These are phyloP conservation scores for Eustalomyia histrio DNA, from an alignment of 2,888 invertebrate species.

Conservation along the genomic window DNA sequence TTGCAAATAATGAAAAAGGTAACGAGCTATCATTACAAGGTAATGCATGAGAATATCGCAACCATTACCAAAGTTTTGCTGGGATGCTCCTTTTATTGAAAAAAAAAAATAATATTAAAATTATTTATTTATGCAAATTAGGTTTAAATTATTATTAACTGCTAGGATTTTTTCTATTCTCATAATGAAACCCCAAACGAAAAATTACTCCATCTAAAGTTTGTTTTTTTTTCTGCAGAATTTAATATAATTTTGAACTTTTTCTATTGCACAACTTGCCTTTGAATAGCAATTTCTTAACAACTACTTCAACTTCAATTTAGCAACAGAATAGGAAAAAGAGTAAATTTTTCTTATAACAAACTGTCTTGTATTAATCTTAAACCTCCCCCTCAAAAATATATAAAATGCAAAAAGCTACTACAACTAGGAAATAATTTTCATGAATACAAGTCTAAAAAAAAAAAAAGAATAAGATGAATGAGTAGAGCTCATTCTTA, in stretches of 20 bases:
- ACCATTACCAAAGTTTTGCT: too few species aligned
- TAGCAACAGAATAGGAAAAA: conserved; percentile 39
- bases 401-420: background rate
- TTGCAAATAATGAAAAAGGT: too few species aligned
- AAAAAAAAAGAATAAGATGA: background rate
- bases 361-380: conserved; percentile 8
- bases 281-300: conserved; percentile 42
- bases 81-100: too few species aligned
- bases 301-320: conserved; percentile 55
- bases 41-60: too few species aligned
- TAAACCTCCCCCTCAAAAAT: conserved; percentile 3
- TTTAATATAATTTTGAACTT: background rate
- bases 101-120: too few species aligned
- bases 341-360: conserved; percentile 32
- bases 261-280: background rate
- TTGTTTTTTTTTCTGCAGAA: background rate
- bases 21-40: too few species aligned
- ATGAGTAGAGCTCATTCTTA: background rate
- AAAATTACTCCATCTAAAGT: background rate
- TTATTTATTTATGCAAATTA: too few species aligned
- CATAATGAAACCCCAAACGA: background rate
- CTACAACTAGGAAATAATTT: background rate
- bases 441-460: background rate
- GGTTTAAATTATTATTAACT: too few species aligned
- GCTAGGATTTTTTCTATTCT: background rate